These are phyloP conservation scores for Drosophila sturtevanti DNA, from an alignment of 1,140 invertebrate genomes.

Conservation along the genomic window DNA sequence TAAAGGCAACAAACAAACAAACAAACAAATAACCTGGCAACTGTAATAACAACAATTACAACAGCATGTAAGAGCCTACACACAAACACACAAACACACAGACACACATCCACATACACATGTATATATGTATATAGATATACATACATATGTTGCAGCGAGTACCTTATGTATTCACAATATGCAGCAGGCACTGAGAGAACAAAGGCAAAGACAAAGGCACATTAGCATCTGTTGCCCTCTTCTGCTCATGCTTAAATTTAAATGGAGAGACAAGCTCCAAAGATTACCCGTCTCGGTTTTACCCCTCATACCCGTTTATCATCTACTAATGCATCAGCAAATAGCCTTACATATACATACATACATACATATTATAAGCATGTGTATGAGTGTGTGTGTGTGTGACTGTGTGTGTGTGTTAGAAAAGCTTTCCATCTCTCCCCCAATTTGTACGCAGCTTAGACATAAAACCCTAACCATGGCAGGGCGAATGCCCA, in stretches of 20 bases:
- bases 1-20: conserved; percentile 57
- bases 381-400: not conserved
- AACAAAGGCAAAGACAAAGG: conserved; percentile 40
- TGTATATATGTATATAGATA: not conserved
- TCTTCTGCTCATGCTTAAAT: conserved; percentile 7
- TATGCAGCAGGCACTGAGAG: conserved; percentile 13
- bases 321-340: conserved; percentile 38
- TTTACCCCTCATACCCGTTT: not conserved
- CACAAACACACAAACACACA: conserved; percentile 24
- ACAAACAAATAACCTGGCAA: conserved; percentile 44
- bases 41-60: conserved; percentile 68
- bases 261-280: conserved; percentile 4
- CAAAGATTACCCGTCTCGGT: conserved; percentile 21
- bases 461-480: conserved; percentile 44
- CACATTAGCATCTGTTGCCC: conserved; percentile 50
- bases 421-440: conserved; percentile 19
- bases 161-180: conserved; percentile 26
- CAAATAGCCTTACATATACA: conserved; percentile 36
- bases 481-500: conserved; percentile 22
- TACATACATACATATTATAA: no score
- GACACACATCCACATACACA: not conserved
- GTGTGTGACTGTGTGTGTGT: not conserved
- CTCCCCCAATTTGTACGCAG: conserved; percentile 46
- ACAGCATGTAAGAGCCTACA: conserved; percentile 39
- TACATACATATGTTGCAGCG: conserved; percentile 2